These are phyloP conservation scores for Tipula lateralis DNA, from an alignment of 2,888 invertebrate species.

Conservation along the genomic window DNA sequence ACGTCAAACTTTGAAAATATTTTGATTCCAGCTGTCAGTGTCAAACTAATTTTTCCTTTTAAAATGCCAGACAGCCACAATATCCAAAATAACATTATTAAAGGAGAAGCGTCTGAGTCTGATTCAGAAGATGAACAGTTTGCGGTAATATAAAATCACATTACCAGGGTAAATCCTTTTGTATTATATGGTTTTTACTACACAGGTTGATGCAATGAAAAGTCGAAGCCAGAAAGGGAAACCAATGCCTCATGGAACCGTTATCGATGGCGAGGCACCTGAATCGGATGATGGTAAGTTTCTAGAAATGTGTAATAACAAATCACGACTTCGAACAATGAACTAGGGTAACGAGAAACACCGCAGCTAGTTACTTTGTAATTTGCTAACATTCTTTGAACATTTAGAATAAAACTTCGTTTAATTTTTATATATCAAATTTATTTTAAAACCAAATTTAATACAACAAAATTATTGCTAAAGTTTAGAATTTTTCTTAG, in stretches of 20 bases:
- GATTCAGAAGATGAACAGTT: conserved; percentile 26
- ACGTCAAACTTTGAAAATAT: neutral
- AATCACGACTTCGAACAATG: too few species aligned
- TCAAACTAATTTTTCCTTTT: neutral
- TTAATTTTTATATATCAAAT: neutral
- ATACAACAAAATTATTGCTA: neutral
- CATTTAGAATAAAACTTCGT: too few species aligned
- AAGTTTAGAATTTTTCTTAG: neutral
- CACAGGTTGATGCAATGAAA: neutral
- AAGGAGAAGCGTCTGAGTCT: conserved; percentile 28
- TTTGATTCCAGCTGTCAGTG: neutral
- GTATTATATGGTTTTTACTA: neutral
- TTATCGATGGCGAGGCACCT: conserved; percentile 36
- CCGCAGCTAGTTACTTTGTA: too few species aligned
- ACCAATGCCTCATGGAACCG: neutral
- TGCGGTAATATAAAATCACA: neutral
- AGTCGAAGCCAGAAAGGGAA: neutral
- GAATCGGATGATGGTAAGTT: conserved; percentile 37
- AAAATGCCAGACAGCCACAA: neutral
- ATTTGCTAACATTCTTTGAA: too few species aligned
- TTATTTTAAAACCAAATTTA: neutral
- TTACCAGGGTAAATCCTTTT: too few species aligned
- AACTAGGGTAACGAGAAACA: too few species aligned
- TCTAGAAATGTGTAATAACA: too few species aligned
- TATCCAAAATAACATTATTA: conserved; percentile 3